Evolutionary conservation across 1,140 invertebrate species (phyloP).

Genomic region (Cryptotermes secundus): DNA sequence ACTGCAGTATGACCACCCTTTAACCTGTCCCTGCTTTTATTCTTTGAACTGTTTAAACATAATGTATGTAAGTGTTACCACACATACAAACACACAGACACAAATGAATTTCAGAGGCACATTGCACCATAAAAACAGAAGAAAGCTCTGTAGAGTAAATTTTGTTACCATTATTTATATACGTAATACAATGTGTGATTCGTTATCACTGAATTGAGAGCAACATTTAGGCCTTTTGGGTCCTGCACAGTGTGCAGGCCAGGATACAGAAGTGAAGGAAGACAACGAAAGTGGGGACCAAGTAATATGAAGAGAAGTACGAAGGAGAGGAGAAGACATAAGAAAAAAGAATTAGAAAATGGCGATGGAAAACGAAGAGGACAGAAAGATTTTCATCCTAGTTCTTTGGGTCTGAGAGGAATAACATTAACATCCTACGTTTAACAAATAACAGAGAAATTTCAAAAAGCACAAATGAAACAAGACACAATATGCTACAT

Average conservation of each 20-base stretch:
- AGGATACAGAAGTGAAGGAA: too few species aligned
- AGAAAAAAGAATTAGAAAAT: too few species aligned
- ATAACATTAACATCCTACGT: neutral
- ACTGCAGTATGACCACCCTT: too few species aligned
- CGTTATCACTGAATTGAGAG: neutral
- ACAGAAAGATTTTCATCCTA: too few species aligned
- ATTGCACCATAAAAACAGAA: neutral
- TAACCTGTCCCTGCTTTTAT: neutral
- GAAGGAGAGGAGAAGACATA: too few species aligned
- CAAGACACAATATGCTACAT: too few species aligned
- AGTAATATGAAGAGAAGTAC: too few species aligned
- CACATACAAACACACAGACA: neutral
- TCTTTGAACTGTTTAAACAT: neutral
- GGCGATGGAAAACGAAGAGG: too few species aligned
- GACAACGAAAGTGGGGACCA: too few species aligned
- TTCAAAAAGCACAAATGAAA: constrained; percentile 5
- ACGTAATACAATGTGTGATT: neutral
- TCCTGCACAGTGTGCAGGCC: too few species aligned
- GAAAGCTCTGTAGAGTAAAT: neutral
- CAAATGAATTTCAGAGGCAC: neutral
- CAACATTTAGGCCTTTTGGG: too few species aligned
- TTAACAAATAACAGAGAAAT: neutral
- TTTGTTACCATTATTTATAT: neutral
- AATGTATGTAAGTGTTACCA: neutral
- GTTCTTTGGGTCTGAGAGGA: too few species aligned